These are phyloP conservation scores for Caenorhabditis becei DNA, from an alignment of 2,888 invertebrate genomes.

Conservation along the genomic window DNA sequence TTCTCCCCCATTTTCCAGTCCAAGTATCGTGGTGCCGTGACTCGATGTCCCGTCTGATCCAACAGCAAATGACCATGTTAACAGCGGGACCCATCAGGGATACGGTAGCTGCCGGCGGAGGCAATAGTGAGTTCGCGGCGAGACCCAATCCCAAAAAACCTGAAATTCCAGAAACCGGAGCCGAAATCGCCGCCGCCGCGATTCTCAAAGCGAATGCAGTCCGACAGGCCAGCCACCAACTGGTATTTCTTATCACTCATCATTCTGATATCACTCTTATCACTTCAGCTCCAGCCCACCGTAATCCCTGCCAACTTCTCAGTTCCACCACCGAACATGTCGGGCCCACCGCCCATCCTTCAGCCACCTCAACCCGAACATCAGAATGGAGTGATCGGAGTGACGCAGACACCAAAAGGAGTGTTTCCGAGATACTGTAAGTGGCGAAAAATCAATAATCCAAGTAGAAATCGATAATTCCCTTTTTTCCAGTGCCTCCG, in stretches of 20 bases:
- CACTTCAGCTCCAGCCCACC: not conserved
- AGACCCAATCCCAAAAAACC: too few relatives aligned
- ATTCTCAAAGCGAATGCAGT: slow-evolving; percentile 57
- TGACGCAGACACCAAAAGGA: slow-evolving; percentile 67
- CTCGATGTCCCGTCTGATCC: slow-evolving; percentile 59
- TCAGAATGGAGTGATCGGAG: slow-evolving; percentile 64
- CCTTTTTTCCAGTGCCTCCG: slow-evolving; percentile 84
- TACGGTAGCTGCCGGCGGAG: slow-evolving; percentile 4
- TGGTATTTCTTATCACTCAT: slow-evolving; percentile 38
- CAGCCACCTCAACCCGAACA: slow-evolving; percentile 27
- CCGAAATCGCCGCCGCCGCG: slow-evolving; percentile 69
- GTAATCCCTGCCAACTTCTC: slow-evolving; percentile 45
- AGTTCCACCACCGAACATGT: slow-evolving; percentile 52
- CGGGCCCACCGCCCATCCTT: slow-evolving; percentile 6
- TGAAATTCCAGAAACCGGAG: slow-evolving; percentile 71
- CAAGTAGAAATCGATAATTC: slow-evolving; percentile 7
- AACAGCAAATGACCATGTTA: slow-evolving; percentile 60
- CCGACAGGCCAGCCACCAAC: slow-evolving; percentile 55
- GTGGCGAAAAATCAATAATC: too few relatives aligned
- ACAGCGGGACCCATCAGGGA: slow-evolving; percentile 31
- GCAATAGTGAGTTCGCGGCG: slow-evolving; percentile 27
- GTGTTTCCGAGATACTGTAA: slow-evolving; percentile 67
- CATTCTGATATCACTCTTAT: slow-evolving; percentile 36
- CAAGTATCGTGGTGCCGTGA: slow-evolving; percentile 65
- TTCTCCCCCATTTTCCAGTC: slow-evolving; percentile 54